These are phyloP conservation scores for Phasia obesa DNA, from an alignment of 2,888 invertebrate species.

Conservation along the genomic window DNA sequence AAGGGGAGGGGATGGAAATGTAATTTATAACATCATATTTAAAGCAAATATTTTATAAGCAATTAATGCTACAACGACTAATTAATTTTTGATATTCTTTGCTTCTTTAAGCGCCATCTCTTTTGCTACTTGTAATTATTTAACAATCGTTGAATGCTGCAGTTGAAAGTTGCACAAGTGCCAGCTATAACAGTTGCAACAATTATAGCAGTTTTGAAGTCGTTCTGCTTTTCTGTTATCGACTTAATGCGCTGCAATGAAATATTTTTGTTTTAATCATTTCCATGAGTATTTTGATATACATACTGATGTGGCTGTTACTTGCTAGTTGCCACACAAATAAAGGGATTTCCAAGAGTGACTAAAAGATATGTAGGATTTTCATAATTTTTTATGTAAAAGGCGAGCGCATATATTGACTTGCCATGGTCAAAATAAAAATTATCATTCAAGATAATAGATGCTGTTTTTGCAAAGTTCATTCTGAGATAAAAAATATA, in stretches of 20 bases:
- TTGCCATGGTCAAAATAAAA: too few species aligned
- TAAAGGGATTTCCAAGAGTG: too few species aligned
- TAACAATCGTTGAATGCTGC: not conserved
- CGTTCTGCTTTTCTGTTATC: not conserved
- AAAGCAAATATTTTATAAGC: slow-evolving; percentile 45
- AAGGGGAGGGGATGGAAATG: not conserved
- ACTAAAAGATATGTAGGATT: too few species aligned
- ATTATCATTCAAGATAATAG: too few species aligned
- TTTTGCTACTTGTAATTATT: not conserved
- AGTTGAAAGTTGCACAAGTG: slow-evolving; percentile 10
- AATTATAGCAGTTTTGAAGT: not conserved
- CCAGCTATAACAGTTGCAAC: not conserved
- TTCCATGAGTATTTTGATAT: not conserved
- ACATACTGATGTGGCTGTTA: not conserved
- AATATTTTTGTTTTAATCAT: not conserved
- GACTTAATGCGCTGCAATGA: not conserved
- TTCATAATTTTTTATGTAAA: too few species aligned
- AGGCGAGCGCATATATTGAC: too few species aligned
- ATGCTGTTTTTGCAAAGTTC: too few species aligned
- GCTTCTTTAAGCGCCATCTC: not conserved
- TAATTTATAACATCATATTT: slow-evolving; percentile 31
- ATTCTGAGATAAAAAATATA: too few species aligned
- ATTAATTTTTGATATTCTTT: slow-evolving; percentile 42
- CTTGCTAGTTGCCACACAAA: not conserved
- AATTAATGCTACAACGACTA: slow-evolving; percentile 58